Evolutionary conservation across 2,888 invertebrate genomes (phyloP), one percentile per base, ranked within the genome.

Genomic region (Epirrhoe alternata): DNA sequence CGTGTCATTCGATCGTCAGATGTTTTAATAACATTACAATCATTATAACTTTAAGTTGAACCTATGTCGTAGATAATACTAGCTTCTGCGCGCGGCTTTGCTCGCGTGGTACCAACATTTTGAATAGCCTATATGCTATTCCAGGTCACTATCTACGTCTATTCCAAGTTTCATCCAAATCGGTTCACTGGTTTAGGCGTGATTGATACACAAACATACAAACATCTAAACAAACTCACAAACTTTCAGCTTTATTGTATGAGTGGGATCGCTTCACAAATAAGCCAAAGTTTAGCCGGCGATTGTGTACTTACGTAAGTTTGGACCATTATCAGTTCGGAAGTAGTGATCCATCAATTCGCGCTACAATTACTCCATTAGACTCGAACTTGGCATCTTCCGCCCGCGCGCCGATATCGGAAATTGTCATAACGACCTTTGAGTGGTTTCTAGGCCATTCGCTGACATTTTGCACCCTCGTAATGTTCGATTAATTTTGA

Each of bases 291-390:
- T 52, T 35, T 53, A 58, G 35, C 38, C 55, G 59, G 53, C 33
- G 57, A 61, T 66, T 72, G 70, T 68, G 69, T n/a, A n/a, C n/a
- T n/a, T 73, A 69, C 71, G 58, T 63, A 60, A 70, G 74, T 74
- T 73, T 70, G 68, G 68, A 72, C 74, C 84, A 85, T 86, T 88
- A 86, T 74, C 75, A 70, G 73, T 76, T 82, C 85, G 87, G 86
- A 87, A 85, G 81, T 80, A 80, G 73, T 83, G 77, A 69, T 74
- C 80, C 85, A 86, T 86, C 86, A 88, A 86, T 87, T 87, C 84
- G 75, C 77, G 76, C 78, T 79, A 87, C 88, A 87, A 88, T 89
- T 86, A 83, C 85, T 80, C 88, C 83, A 87, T 88, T 86, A 86
- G 78, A 71, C 74, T 76, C 74, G 79, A 76, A 80, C 79, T 75